These are phyloP conservation scores for Nyctalus aviator DNA, from an alignment of 2,797 vertebrate species.

Conservation along the genomic window DNA sequence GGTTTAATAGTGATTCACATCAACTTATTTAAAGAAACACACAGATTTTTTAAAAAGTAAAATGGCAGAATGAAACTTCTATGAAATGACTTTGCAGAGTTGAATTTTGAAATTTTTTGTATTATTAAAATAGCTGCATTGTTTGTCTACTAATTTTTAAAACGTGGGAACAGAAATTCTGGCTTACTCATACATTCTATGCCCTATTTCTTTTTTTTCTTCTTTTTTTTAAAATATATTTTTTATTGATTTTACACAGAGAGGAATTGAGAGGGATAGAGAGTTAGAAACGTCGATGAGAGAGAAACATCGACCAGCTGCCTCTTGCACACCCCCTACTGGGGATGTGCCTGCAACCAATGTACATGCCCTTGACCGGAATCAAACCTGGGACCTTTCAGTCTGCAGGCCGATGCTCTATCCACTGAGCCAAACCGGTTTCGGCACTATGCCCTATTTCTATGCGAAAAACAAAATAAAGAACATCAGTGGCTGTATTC, in stretches of 20 bases:
- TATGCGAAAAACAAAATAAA: background rate
- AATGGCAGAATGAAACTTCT: background rate
- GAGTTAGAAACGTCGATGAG: too few species aligned
- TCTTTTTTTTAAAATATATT: too few species aligned
- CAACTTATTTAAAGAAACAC: background rate
- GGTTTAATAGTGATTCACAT: background rate
- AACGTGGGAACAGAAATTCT: background rate
- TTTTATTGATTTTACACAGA: too few species aligned
- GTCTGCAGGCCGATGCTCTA: too few species aligned
- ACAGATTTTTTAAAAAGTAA: background rate
- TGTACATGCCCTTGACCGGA: too few species aligned
- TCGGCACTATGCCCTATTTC: background rate
- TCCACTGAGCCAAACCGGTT: too few species aligned
- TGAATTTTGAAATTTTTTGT: background rate
- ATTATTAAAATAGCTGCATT: background rate
- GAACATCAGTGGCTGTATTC: background rate
- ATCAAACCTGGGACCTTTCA: too few species aligned
- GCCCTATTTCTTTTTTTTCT: background rate
- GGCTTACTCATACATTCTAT: background rate
- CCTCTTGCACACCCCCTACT: too few species aligned
- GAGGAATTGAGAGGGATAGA: too few species aligned
- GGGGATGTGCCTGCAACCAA: too few species aligned
- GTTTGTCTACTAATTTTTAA: background rate
- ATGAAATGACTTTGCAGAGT: background rate
- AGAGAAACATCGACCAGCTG: too few species aligned